phyloP scores from a whole-genome alignment of 1,140 invertebrate genomes.

The Drosophila tropicalis region DNA sequence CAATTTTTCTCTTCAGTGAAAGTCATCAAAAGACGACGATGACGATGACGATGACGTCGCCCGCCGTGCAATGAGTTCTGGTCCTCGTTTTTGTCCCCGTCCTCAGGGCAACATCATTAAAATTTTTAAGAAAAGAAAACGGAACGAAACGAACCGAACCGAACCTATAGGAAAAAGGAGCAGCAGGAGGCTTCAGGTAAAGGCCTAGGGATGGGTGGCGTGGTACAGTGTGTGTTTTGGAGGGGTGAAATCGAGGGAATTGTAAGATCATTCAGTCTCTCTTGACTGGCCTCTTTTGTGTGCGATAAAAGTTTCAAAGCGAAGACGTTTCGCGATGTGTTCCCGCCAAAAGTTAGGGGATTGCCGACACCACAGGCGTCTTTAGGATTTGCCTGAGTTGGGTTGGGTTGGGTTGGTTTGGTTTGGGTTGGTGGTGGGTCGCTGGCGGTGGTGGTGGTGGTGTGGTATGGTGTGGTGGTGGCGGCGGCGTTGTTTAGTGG shows the following conservation, averaged over 20 bases:
- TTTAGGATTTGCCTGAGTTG: slow-evolving; percentile 8
- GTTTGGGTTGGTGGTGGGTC: slow-evolving; percentile 63
- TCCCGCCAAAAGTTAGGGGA: slow-evolving; percentile 82
- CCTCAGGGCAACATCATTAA: slow-evolving; percentile 3
- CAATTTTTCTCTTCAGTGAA: slow-evolving; percentile 10
- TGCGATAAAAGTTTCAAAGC: slow-evolving; percentile 33
- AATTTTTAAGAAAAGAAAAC: background rate
- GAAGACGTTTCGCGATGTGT: slow-evolving; percentile 58
- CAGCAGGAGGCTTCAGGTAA: slow-evolving; percentile 51
- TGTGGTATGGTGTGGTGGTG: slow-evolving; percentile 38
- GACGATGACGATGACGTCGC: slow-evolving; percentile 5
- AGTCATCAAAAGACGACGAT: slow-evolving; percentile 1
- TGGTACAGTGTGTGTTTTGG: background rate
- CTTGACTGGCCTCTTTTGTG: slow-evolving; percentile 55
- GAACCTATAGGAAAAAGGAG: slow-evolving; percentile 43
- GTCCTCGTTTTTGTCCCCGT: too few relatives aligned
- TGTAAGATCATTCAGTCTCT: slow-evolving; percentile 29
- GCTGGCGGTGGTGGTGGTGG: slow-evolving; percentile 44
- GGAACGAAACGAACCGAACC: background rate
- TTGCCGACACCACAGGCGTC: slow-evolving; percentile 55
- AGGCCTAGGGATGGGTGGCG: slow-evolving; percentile 19
- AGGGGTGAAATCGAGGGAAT: background rate
- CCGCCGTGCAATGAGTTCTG: background rate
- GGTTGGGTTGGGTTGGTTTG: slow-evolving; percentile 27
- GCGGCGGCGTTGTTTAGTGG: slow-evolving; percentile 36